These are phyloP conservation scores for Bombycilla garrulus DNA, from an alignment of 2,113 vertebrate genomes.

Conservation along the genomic window DNA sequence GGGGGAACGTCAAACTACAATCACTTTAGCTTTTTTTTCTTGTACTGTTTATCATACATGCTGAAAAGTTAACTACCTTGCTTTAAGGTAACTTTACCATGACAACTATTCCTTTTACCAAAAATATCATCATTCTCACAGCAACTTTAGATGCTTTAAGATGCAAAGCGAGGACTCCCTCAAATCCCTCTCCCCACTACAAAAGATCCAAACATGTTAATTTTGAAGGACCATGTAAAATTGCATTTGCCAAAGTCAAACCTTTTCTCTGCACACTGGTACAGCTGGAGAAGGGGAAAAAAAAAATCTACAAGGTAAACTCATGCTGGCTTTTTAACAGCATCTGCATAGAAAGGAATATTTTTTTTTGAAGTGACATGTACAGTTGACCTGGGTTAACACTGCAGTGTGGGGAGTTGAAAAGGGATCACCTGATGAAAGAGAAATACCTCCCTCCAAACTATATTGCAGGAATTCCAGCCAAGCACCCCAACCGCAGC, in stretches of 20 bases:
- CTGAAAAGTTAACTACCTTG: neutral
- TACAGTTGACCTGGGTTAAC: neutral
- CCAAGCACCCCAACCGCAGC: neutral
- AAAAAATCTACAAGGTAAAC: neutral
- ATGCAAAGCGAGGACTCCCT: fast-evolving
- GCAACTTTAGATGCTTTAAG: neutral
- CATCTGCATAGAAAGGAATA: neutral
- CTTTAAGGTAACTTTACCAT: neutral
- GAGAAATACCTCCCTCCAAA: conserved; percentile 6
- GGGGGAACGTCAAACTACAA: neutral
- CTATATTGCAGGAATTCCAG: neutral
- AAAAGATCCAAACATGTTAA: fast-evolving
- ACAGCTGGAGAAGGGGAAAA: neutral
- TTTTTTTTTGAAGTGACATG: neutral
- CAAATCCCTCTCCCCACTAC: neutral
- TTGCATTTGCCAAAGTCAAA: neutral
- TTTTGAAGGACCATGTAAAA: neutral
- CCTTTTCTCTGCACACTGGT: neutral
- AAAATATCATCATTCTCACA: neutral
- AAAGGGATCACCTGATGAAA: conserved; percentile 47
- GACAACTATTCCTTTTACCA: neutral
- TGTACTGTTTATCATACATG: neutral
- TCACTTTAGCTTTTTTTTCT: neutral
- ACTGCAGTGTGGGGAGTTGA: neutral
- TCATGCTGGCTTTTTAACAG: neutral